These are phyloP conservation scores for Dorcus parallelipipedus DNA, from an alignment of 2,888 invertebrate genomes.

Conservation along the genomic window DNA sequence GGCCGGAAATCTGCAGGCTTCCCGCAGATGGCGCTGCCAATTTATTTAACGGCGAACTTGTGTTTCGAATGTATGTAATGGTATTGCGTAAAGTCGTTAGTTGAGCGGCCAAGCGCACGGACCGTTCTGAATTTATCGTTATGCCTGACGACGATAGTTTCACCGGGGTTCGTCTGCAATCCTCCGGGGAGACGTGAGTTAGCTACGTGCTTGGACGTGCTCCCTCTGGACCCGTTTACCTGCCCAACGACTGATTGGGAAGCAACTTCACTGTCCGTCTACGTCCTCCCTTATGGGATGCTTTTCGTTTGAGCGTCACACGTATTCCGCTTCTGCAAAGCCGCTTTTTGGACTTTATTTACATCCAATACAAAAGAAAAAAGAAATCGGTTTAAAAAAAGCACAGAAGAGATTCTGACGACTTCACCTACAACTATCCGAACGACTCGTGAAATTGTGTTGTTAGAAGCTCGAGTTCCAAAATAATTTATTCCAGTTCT, in stretches of 20 bases:
- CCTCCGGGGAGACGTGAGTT: constrained; percentile 47
- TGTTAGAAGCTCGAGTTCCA: too few relatives aligned
- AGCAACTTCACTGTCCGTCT: constrained; percentile 30
- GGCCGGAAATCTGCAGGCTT: too few relatives aligned
- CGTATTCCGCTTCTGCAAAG: too few relatives aligned
- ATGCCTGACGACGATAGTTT: constrained; percentile 42
- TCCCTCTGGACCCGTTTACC: constrained; percentile 49
- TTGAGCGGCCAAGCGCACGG: neutral
- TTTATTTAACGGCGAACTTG: neutral
- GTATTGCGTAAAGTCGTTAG: constrained; percentile 3
- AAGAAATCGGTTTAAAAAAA: too few relatives aligned
- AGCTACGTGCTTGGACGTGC: constrained; percentile 44
- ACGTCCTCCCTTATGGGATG: constrained; percentile 17
- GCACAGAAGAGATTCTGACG: too few relatives aligned
- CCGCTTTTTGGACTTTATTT: too few relatives aligned
- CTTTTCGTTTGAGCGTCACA: constrained; percentile 21
- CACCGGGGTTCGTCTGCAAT: constrained; percentile 30
- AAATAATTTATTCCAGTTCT: too few relatives aligned
- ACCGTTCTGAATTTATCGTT: constrained; percentile 43
- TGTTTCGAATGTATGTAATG: too few relatives aligned
- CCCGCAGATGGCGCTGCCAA: neutral
- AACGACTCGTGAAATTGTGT: too few relatives aligned
- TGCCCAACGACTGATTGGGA: constrained; percentile 50
- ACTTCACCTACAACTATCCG: too few relatives aligned
- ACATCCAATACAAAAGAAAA: too few relatives aligned